These are phyloP conservation scores for Boloria selene DNA, from an alignment of 2,888 invertebrate species.

Conservation along the genomic window DNA sequence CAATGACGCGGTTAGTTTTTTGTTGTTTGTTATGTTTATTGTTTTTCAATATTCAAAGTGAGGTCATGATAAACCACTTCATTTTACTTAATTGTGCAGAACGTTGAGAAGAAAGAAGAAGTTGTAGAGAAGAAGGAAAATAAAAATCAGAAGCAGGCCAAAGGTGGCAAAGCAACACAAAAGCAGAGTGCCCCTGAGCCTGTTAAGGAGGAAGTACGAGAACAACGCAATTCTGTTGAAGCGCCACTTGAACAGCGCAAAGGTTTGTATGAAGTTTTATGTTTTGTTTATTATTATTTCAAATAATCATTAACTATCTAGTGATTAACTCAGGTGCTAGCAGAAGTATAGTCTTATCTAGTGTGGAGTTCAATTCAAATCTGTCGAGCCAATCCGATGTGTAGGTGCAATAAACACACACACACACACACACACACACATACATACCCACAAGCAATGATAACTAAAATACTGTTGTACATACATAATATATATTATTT, in stretches of 20 bases:
- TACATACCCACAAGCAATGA: too few species aligned
- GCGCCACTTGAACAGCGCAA: constrained; percentile 73
- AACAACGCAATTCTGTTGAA: constrained; percentile 59
- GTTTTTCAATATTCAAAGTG: not conserved
- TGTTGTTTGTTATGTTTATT: not conserved
- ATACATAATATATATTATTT: not conserved
- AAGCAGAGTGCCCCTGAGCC: constrained; percentile 52
- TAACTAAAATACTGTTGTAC: too few species aligned
- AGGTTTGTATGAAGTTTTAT: constrained; percentile 48
- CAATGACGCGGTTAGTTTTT: constrained; percentile 1
- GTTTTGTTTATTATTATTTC: constrained; percentile 6
- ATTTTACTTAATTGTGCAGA: constrained; percentile 20
- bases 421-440: too few species aligned
- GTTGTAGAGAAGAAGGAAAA: constrained; percentile 54
- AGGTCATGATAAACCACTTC: not conserved
- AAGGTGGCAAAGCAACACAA: constrained; percentile 51
- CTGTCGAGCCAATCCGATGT: too few species aligned
- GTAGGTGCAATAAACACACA: too few species aligned
- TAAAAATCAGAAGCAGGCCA: constrained; percentile 55
- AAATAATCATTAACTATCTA: not conserved
- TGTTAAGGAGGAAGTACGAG: constrained; percentile 60
- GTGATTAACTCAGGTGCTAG: too few species aligned
- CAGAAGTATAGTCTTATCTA: too few species aligned
- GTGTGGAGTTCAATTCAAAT: too few species aligned
- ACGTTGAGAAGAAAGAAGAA: constrained; percentile 66